Evolutionary conservation across 1,140 invertebrate genomes (phyloP).

Genomic region (Reticulitermes speratus): DNA sequence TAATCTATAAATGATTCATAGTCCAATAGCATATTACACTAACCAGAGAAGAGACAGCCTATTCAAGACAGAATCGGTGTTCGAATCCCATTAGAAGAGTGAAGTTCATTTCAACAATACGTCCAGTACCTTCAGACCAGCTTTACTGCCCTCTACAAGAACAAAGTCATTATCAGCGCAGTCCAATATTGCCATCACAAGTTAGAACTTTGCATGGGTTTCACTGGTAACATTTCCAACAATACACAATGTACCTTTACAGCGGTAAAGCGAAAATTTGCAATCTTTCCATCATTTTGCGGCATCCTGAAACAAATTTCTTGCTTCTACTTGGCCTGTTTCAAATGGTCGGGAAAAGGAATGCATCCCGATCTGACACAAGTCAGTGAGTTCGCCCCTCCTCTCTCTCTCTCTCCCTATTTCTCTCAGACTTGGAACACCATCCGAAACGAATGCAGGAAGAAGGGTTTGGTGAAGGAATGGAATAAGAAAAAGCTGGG

Average conservation of each 20-base stretch:
- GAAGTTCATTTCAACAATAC: too few species aligned
- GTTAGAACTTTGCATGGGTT: not conserved
- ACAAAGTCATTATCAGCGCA: too few species aligned
- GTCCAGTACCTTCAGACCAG: too few species aligned
- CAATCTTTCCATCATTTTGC: not conserved
- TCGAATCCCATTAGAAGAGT: too few species aligned
- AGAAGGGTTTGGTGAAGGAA: not conserved
- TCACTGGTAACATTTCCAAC: not conserved
- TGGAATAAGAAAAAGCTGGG: not conserved
- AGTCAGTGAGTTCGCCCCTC: not conserved
- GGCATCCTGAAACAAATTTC: not conserved
- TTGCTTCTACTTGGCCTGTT: constrained; percentile 10
- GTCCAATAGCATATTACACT: too few species aligned
- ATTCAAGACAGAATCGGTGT: too few species aligned
- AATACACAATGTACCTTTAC: not conserved
- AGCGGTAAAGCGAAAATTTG: not conserved
- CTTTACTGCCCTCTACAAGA: too few species aligned
- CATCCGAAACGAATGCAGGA: not conserved
- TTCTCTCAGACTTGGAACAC: too few species aligned
- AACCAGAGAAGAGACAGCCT: too few species aligned
- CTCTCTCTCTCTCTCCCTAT: not conserved
- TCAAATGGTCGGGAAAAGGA: not conserved
- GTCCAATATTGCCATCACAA: too few species aligned
- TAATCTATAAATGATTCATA: too few species aligned
- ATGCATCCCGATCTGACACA: not conserved